A percentile compares a stretch with the other conserved stretches of the same genome.
Evolutionary conservation across 2,888 invertebrate species (phyloP).

Genomic region (Melitaea athalia): DNA sequence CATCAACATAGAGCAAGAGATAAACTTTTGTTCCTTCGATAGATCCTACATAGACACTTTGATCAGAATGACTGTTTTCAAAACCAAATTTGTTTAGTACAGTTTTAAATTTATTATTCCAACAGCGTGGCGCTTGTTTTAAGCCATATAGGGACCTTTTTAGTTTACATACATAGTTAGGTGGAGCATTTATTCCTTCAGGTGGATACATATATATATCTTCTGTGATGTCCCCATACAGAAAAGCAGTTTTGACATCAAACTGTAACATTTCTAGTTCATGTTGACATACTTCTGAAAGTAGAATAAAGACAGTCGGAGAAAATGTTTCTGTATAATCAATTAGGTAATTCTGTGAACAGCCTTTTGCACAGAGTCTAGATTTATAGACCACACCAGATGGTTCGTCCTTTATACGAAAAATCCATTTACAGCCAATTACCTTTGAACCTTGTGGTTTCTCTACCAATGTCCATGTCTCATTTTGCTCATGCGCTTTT

Average conservation of each 20-base stretch:
- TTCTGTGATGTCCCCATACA: too few species aligned
- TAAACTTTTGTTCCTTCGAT: slow-evolving; percentile 18
- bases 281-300: slow-evolving; percentile 38
- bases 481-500: too few species aligned
- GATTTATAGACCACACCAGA: too few species aligned
- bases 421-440: too few species aligned
- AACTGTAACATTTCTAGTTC: slow-evolving; percentile 39
- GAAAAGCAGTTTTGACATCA: slow-evolving; percentile 42
- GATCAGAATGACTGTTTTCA: slow-evolving; percentile 21
- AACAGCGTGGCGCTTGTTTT: slow-evolving; percentile 11
- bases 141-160: slow-evolving; percentile 19
- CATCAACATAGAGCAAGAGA: slow-evolving; percentile 20
- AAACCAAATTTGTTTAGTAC: slow-evolving; percentile 26
- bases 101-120: slow-evolving; percentile 10
- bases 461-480: too few species aligned
- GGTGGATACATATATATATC: slow-evolving; percentile 38
- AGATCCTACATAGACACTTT: slow-evolving; percentile 24
- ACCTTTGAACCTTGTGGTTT: too few species aligned
- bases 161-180: slow-evolving; percentile 20
- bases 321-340: slow-evolving; percentile 42
- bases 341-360: slow-evolving; percentile 29
- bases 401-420: too few species aligned
- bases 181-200: slow-evolving; percentile 31
- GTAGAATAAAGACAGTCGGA: slow-evolving; percentile 40
- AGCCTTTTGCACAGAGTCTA: too few species aligned